A percentile compares a stretch with the other conserved stretches of the same genome.
phyloP scores from a whole-genome alignment of 2,888 invertebrate species.

The Dolichomitus sp. region DNA sequence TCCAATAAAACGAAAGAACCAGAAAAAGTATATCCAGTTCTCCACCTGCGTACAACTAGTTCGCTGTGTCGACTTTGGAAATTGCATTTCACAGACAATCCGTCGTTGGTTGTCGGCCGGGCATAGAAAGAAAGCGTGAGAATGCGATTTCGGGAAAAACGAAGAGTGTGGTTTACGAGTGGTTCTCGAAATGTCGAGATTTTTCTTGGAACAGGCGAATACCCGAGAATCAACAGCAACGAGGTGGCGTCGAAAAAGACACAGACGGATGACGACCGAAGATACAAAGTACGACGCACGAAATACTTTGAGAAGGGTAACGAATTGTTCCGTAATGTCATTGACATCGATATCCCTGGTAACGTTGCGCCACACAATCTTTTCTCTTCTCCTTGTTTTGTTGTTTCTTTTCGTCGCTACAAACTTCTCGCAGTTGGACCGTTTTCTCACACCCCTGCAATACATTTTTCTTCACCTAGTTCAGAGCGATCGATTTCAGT shows the following conservation, averaged over 20 bases:
- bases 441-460: slow-evolving; percentile 17
- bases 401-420: not conserved
- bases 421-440: slow-evolving; percentile 9
- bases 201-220: not conserved
- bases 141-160: not conserved
- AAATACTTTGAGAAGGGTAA: not conserved
- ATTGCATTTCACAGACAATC: slow-evolving; percentile 50
- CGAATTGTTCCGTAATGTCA: slow-evolving; percentile 36
- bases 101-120: not conserved
- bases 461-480: slow-evolving; percentile 57
- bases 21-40: not conserved
- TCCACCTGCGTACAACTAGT: not conserved
- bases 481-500: slow-evolving; percentile 39
- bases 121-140: not conserved
- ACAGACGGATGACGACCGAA: not conserved
- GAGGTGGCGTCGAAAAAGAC: not conserved
- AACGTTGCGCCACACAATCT: not conserved
- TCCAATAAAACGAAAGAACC: not conserved
- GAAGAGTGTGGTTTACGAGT: not conserved
- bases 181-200: slow-evolving; percentile 8
- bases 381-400: slow-evolving; percentile 29
- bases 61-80: slow-evolving; percentile 29
- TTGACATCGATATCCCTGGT: slow-evolving; percentile 30
- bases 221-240: slow-evolving; percentile 7
- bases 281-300: slow-evolving; percentile 3